Conservation (phyloP, 2,113 vertebrate genomes). For the Platanista minor region DNA sequence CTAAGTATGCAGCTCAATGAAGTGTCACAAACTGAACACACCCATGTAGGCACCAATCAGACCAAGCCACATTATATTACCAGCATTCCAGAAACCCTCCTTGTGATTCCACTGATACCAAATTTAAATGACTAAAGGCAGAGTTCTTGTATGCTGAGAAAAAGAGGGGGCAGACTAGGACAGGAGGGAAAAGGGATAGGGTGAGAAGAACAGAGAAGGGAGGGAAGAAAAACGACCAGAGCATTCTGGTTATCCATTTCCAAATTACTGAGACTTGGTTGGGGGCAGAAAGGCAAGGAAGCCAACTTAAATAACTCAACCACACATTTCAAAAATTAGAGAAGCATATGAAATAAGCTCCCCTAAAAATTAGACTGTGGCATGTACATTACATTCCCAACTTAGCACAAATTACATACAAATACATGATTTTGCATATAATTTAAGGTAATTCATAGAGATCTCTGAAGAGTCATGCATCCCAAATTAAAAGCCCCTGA, state of each 20-base stretch:
- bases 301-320: background rate
- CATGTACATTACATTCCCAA: background rate
- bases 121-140: conserved; percentile 5
- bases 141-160: background rate
- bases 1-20: background rate
- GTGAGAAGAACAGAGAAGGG: background rate
- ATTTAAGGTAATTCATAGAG: background rate
- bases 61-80: background rate
- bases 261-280: background rate
- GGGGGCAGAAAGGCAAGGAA: background rate
- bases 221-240: background rate
- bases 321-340: background rate
- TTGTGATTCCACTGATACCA: background rate
- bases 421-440: background rate
- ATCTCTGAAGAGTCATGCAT: background rate
- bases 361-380: background rate
- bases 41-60: background rate
- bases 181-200: background rate
- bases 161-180: background rate
- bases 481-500: background rate
- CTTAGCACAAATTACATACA: background rate
- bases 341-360: background rate
- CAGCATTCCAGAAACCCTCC: background rate
- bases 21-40: background rate
- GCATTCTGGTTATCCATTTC: background rate